Conservation (phyloP, 2,113 vertebrate genomes). For the Procapra przewalskii region DNA sequence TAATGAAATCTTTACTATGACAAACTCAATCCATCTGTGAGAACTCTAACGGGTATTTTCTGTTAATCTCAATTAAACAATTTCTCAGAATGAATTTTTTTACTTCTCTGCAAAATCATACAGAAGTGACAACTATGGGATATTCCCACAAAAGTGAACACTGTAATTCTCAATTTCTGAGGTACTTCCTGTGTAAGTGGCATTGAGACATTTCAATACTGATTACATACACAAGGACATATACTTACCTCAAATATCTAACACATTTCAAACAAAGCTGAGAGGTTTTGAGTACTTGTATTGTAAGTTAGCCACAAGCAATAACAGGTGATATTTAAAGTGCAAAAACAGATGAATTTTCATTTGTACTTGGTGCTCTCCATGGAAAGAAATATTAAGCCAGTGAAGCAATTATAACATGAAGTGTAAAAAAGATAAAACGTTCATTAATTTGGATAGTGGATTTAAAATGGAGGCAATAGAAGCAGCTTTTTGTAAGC, state of each 20-base stretch:
- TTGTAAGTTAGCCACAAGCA: neutral
- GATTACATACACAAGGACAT: neutral
- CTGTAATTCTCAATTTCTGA: neutral
- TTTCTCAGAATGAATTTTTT: neutral
- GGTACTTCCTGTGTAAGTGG: neutral
- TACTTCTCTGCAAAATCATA: slow-evolving; percentile 34
- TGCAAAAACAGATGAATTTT: neutral
- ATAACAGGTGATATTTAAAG: neutral
- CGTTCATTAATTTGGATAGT: neutral
- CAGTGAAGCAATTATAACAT: neutral
- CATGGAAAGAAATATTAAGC: neutral
- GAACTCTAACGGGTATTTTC: slow-evolving; percentile 25
- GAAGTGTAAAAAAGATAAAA: neutral
- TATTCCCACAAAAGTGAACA: neutral
- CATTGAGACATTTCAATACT: neutral
- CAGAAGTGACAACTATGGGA: neutral
- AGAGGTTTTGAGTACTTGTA: neutral
- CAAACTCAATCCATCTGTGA: neutral
- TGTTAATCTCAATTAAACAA: slow-evolving; percentile 38
- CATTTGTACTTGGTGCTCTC: neutral
- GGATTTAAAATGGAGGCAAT: neutral
- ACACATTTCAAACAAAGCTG: slow-evolving; percentile 12
- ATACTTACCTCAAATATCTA: neutral
- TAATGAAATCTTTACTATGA: slow-evolving; percentile 36
- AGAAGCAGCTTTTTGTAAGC: neutral